These are phyloP conservation scores for Phaethon lepturus DNA, from an alignment of 2,113 vertebrate genomes.

Conservation along the genomic window DNA sequence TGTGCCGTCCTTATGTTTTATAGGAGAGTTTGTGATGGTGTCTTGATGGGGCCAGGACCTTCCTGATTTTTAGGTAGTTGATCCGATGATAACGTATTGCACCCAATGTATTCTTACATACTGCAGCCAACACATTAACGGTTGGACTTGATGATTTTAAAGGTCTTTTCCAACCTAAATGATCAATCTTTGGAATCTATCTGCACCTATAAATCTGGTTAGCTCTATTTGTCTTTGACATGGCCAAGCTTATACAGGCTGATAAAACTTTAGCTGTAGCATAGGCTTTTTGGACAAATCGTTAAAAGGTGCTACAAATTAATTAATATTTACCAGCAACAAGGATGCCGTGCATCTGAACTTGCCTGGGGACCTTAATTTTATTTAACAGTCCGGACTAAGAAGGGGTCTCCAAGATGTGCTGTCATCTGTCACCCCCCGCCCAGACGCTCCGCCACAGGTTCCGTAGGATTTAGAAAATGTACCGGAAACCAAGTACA, in stretches of 20 bases:
- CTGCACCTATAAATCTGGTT: fast-evolving
- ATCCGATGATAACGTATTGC: no score
- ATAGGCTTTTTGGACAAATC: not conserved
- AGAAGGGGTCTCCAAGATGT: not conserved
- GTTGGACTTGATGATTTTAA: not conserved
- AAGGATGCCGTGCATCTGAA: not conserved
- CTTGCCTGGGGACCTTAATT: not conserved
- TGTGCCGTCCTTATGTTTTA: no score
- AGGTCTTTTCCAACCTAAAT: no score
- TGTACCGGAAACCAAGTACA: not conserved
- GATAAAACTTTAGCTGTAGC: not conserved
- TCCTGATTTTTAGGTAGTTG: no score
- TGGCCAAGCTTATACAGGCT: not conserved
- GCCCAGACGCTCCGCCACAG: not conserved
- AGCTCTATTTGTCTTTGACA: not conserved
- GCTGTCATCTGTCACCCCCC: not conserved
- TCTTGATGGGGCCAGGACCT: no score
- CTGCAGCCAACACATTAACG: no score
- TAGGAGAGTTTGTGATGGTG: no score
- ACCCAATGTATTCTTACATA: no score
- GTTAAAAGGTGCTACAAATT: not conserved
- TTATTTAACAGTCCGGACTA: not conserved
- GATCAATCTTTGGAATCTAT: not conserved
- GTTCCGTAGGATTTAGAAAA: not conserved
- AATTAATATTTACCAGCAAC: not conserved